Conservation (phyloP, 2,797 vertebrate species). For the Rachycentron canadum region DNA sequence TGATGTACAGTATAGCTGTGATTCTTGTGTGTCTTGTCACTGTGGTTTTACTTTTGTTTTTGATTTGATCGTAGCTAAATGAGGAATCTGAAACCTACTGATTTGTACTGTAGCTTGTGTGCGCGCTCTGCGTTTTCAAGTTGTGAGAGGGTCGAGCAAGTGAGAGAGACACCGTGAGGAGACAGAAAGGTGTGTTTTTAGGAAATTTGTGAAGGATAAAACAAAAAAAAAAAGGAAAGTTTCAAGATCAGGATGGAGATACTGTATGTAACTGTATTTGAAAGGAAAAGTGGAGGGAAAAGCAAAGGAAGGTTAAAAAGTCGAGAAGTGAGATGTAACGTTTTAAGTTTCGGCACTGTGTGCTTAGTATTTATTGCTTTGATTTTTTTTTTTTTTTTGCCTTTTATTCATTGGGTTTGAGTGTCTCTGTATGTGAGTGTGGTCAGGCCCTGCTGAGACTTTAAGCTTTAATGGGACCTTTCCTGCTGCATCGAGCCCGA, state of each 20-base stretch:
- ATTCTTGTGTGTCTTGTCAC: slow-evolving; percentile 71
- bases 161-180: slow-evolving; percentile 33
- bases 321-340: slow-evolving; percentile 38
- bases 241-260: slow-evolving; percentile 31
- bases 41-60: slow-evolving; percentile 69
- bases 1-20: slow-evolving; percentile 80
- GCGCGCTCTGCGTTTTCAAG: slow-evolving; percentile 41
- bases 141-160: slow-evolving; percentile 55
- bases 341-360: slow-evolving; percentile 79
- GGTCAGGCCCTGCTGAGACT: slow-evolving; percentile 77
- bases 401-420: slow-evolving; percentile 54
- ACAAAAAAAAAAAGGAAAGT: slow-evolving; percentile 28
- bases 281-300: slow-evolving; percentile 2
- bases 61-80: slow-evolving; percentile 65
- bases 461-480: slow-evolving; percentile 70
- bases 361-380: slow-evolving; percentile 82
- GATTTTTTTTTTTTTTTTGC: slow-evolving; percentile 51
- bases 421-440: slow-evolving; percentile 45
- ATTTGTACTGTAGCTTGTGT: slow-evolving; percentile 72
- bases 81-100: slow-evolving; percentile 73
- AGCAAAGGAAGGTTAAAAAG: slow-evolving; percentile 21
- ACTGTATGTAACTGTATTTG: slow-evolving; percentile 19
- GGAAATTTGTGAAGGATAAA: slow-evolving; percentile 17
- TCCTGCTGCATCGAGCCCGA: slow-evolving; percentile 32
- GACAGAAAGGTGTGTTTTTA: slow-evolving; percentile 21